These are phyloP conservation scores for Lepus townsendii DNA, from an alignment of 2,797 vertebrate genomes.

Conservation along the genomic window DNA sequence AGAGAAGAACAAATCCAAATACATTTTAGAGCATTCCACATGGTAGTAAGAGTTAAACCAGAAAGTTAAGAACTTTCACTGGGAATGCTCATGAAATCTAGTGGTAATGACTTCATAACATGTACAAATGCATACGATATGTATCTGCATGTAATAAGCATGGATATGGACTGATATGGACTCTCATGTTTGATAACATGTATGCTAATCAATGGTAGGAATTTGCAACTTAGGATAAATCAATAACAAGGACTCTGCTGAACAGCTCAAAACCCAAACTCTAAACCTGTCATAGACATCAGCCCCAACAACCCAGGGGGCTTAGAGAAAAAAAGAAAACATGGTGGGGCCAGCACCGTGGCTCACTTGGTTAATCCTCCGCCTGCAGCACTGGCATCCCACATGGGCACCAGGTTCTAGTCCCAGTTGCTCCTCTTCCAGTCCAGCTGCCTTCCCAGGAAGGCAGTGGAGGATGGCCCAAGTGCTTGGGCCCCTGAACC, in stretches of 20 bases:
- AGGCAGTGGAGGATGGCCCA: no score
- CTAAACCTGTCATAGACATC: neutral
- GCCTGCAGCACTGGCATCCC: no score
- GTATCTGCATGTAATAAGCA: neutral
- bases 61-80: neutral
- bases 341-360: no score
- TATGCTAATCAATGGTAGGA: neutral
- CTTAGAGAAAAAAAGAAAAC: no score
- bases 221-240: neutral
- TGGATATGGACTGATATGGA: neutral
- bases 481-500: no score
- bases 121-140: neutral
- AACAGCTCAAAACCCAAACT: conserved; percentile 5
- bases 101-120: neutral
- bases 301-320: neutral
- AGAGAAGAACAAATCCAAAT: neutral
- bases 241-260: neutral
- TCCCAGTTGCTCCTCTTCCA: no score
- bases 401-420: no score
- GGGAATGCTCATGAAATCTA: neutral
- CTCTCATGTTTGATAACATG: neutral
- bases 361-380: no score
- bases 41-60: neutral
- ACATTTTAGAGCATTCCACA: neutral
- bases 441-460: no score